Conservation (phyloP, 2,888 invertebrate species). For the Homarus gammarus region DNA sequence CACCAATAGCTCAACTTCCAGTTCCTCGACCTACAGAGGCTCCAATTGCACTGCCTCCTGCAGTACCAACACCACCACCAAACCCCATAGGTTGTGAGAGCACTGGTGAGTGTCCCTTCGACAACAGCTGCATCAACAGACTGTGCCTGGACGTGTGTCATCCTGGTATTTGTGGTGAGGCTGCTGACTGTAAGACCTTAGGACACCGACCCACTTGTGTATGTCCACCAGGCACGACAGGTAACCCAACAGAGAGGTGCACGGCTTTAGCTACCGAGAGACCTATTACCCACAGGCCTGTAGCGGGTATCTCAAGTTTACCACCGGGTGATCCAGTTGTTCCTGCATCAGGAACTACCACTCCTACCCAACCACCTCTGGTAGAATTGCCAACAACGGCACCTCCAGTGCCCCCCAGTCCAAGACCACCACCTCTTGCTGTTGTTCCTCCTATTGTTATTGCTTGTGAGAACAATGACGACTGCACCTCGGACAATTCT, state of each 20-base stretch:
- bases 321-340: slow-evolving; percentile 12
- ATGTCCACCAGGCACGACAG: slow-evolving; percentile 79
- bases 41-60: background rate
- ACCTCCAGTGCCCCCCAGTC: slow-evolving; percentile 7
- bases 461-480: slow-evolving; percentile 67
- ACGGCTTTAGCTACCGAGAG: slow-evolving; percentile 40
- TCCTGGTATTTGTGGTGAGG: slow-evolving; percentile 64
- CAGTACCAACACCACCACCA: slow-evolving; percentile 30
- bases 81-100: slow-evolving; percentile 61
- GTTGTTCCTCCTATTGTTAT: slow-evolving; percentile 47
- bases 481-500: slow-evolving; percentile 64
- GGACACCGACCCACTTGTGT: slow-evolving; percentile 88
- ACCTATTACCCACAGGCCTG: background rate
- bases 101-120: slow-evolving; percentile 63
- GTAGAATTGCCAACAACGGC: slow-evolving; percentile 7
- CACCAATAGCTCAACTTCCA: slow-evolving; percentile 35
- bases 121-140: slow-evolving; percentile 66
- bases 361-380: slow-evolving; percentile 6
- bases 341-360: slow-evolving; percentile 24
- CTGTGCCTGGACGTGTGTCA: slow-evolving; percentile 63
- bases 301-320: background rate
- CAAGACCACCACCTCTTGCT: background rate
- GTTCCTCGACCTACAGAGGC: slow-evolving; percentile 33
- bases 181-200: slow-evolving; percentile 83
- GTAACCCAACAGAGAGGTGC: slow-evolving; percentile 76